A percentile compares a stretch with the other conserved stretches of the same genome.
Evolutionary conservation across 2,888 invertebrate genomes (phyloP).

Genomic region (Cheiracanthium punctorium): DNA sequence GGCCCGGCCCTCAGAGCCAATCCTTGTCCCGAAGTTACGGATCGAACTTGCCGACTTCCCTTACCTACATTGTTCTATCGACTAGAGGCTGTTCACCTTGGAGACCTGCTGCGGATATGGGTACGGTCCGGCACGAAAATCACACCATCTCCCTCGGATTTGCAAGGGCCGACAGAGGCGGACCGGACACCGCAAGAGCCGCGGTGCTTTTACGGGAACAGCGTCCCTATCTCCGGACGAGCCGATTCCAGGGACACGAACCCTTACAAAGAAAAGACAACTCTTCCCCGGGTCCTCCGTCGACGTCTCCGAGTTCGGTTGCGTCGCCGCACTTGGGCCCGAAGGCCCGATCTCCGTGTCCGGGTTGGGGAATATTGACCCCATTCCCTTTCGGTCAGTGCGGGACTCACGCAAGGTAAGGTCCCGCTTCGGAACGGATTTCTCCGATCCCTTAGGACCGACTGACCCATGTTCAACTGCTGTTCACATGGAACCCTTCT

Average conservation of each 20-base stretch:
- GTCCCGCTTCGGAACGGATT: too few species aligned
- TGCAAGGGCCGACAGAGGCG: neutral
- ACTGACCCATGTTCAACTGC: conserved; percentile 77
- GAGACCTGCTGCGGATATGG: conserved; percentile 86
- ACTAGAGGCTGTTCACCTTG: conserved; percentile 84
- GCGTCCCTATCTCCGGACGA: conserved; percentile 76
- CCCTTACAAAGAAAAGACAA: conserved; percentile 78
- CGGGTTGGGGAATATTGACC: too few species aligned
- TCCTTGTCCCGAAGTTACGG: conserved; percentile 81
- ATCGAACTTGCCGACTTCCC: conserved; percentile 83
- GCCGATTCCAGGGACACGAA: conserved; percentile 77
- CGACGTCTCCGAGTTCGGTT: too few species aligned
- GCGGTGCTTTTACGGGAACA: conserved; percentile 24
- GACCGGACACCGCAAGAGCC: conserved; percentile 15
- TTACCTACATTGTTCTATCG: conserved; percentile 83
- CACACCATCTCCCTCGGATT: conserved; percentile 27
- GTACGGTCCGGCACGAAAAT: conserved; percentile 71
- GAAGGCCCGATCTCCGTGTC: too few species aligned
- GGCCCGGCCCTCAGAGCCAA: conserved; percentile 83
- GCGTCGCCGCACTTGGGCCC: too few species aligned
- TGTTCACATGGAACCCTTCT: conserved; percentile 81
- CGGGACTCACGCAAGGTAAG: too few species aligned
- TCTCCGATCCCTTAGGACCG: conserved; percentile 75
- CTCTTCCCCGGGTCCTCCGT: conserved; percentile 76
- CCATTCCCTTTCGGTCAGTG: too few species aligned